Evolutionary conservation across 1,140 invertebrate genomes (phyloP).

Genomic region (Mactra quadrangularis): DNA sequence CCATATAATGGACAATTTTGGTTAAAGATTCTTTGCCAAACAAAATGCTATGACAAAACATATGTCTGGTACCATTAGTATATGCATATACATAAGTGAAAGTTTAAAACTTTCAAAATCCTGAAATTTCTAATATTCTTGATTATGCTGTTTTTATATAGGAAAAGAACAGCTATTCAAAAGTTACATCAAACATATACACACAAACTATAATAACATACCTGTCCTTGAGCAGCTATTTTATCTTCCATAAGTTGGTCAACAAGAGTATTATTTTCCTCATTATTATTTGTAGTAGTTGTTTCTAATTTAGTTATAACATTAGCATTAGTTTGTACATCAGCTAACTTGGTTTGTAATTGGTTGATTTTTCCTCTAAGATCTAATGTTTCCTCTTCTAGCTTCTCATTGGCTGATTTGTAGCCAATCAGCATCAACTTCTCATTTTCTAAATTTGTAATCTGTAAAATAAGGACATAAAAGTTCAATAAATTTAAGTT

Average conservation of each 20-base stretch:
- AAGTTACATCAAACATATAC: too few relatives aligned
- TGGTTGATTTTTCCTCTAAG: conserved; percentile 65
- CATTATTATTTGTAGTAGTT: conserved; percentile 11
- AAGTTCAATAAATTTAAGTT: too few relatives aligned
- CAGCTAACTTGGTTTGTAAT: conserved; percentile 57
- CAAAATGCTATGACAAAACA: too few relatives aligned
- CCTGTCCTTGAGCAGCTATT: conserved; percentile 84
- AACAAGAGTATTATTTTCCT: conserved; percentile 30
- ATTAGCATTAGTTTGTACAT: conserved; percentile 61
- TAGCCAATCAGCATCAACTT: conserved; percentile 65
- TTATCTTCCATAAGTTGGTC: conserved; percentile 75
- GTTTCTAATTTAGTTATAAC: conserved; percentile 53
- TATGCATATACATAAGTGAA: too few relatives aligned
- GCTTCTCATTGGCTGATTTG: conserved; percentile 62
- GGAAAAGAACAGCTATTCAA: too few relatives aligned
- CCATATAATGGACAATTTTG: too few relatives aligned
- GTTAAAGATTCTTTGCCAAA: too few relatives aligned
- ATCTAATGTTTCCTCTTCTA: conserved; percentile 68
- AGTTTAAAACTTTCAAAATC: too few relatives aligned
- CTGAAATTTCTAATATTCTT: too few relatives aligned
- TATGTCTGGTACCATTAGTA: too few relatives aligned
- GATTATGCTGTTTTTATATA: too few relatives aligned
- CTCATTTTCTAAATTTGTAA: conserved; percentile 72
- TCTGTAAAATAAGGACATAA: conserved; percentile 66
- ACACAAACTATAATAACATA: too few relatives aligned